Percentiles rank a stretch among this genome's conserved stretches.
These are phyloP conservation scores for Parauchenoglanis punctatus DNA, from an alignment of 2,797 vertebrate genomes.

Conservation along the genomic window DNA sequence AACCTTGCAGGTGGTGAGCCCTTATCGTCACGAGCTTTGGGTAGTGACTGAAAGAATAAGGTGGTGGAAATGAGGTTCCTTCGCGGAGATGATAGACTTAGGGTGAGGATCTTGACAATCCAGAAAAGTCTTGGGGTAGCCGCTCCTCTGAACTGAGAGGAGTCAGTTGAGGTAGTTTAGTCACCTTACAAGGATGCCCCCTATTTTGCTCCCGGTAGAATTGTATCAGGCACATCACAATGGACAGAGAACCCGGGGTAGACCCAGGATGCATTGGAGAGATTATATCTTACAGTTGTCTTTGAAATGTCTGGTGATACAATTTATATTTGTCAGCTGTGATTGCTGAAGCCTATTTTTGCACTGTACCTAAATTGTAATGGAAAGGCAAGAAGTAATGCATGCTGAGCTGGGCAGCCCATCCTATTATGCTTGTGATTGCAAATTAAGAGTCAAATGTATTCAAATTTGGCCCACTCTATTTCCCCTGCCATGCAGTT, in stretches of 20 bases:
- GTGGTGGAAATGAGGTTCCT: background rate
- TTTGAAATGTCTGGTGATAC: background rate
- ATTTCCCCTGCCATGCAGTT: background rate
- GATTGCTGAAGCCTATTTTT: background rate
- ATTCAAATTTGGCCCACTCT: background rate
- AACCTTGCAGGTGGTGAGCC: background rate
- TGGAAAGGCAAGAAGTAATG: background rate
- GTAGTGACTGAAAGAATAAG: background rate
- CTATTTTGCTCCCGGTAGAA: background rate
- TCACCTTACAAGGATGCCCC: background rate
- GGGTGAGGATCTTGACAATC: background rate
- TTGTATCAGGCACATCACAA: background rate
- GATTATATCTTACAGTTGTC: background rate
- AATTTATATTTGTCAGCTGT: background rate
- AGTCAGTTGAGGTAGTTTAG: background rate
- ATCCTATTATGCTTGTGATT: background rate
- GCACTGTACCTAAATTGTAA: background rate
- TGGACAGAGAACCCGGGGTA: background rate
- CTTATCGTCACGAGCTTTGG: background rate
- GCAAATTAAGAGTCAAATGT: conserved; percentile 1
- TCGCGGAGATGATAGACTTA: background rate
- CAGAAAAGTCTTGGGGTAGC: background rate
- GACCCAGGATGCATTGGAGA: background rate
- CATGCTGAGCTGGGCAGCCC: background rate
- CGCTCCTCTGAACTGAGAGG: background rate